Evolutionary conservation across 2,888 invertebrate genomes (phyloP).

Genomic region (Rapana venosa): DNA sequence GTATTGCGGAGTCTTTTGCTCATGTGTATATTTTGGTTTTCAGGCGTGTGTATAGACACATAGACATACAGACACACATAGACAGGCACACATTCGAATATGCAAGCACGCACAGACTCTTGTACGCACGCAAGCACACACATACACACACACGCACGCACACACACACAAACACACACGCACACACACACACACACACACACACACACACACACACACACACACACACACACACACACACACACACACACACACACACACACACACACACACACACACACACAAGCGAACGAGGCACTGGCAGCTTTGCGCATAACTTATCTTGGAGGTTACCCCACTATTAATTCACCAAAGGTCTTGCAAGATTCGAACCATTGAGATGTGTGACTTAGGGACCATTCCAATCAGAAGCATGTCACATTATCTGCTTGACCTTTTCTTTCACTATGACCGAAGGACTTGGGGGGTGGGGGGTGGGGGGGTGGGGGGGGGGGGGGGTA

Average conservation of each 20-base stretch:
- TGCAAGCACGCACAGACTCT: background rate
- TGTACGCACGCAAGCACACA: background rate
- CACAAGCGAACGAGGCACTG: too few species aligned
- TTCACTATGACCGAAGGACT: too few species aligned
- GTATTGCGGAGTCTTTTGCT: too few species aligned
- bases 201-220: background rate
- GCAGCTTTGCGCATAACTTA: too few species aligned
- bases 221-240: constrained; percentile 22
- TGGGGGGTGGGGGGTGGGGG: too few species aligned
- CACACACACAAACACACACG: constrained; percentile 4
- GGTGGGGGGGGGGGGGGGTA: too few species aligned
- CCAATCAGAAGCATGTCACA: too few species aligned
- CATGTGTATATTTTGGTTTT: background rate
- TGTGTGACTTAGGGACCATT: too few species aligned
- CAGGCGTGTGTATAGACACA: background rate
- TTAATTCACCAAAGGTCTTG: too few species aligned
- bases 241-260: constrained; percentile 11
- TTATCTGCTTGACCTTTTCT: too few species aligned
- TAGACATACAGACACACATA: background rate
- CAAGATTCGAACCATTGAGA: too few species aligned
- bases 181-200: constrained; percentile 7
- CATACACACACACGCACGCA: constrained; percentile 18
- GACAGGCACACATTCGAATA: background rate
- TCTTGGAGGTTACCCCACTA: too few species aligned
- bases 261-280: background rate